Evolutionary conservation across 2,113 vertebrate genomes (phyloP).

Genomic region (Chionomys nivalis): DNA sequence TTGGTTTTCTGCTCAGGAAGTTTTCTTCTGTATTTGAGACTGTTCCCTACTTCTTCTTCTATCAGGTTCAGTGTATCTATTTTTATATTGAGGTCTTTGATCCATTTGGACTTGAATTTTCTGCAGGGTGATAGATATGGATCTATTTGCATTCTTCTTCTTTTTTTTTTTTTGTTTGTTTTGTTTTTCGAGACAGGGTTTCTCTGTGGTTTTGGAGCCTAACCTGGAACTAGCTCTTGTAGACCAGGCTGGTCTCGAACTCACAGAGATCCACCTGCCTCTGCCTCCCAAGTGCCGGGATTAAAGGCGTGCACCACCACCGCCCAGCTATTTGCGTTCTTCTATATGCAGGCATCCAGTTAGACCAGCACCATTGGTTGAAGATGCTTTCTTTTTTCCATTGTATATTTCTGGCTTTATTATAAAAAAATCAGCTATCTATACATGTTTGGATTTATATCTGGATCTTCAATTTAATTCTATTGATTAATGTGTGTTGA

Average conservation of each 20-base stretch:
- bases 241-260: too few relatives aligned
- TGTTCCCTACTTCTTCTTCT: background rate
- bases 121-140: background rate
- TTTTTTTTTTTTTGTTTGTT: too few relatives aligned
- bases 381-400: background rate
- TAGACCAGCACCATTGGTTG: background rate
- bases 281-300: too few relatives aligned
- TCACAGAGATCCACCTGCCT: too few relatives aligned
- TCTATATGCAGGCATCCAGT: background rate
- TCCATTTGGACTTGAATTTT: background rate
- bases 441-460: background rate
- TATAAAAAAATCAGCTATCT: background rate
- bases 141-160: background rate
- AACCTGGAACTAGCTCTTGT: too few relatives aligned
- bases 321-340: background rate
- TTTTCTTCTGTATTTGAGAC: background rate
- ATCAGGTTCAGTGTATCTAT: background rate
- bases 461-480: background rate
- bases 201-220: too few relatives aligned
- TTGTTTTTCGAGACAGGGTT: too few relatives aligned
- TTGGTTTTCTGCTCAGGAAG: background rate
- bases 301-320: too few relatives aligned
- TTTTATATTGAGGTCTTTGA: background rate
- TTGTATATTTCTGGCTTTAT: background rate
- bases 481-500: background rate